Conservation (phyloP, 2,888 invertebrate species). For the Oligia latruncula region DNA sequence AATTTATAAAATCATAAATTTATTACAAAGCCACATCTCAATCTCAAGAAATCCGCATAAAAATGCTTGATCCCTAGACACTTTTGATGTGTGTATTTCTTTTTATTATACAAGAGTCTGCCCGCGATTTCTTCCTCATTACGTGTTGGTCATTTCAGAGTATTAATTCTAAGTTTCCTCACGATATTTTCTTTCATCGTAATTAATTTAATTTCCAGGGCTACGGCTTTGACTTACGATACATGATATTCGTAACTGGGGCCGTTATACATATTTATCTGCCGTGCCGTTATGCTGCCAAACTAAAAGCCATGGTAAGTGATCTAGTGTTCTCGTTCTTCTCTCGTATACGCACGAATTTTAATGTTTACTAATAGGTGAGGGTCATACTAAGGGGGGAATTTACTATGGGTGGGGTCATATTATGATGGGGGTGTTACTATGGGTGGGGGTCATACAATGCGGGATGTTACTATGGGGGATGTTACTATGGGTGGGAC, state of each 20-base stretch:
- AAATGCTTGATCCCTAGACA: too few relatives aligned
- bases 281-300: conserved; percentile 79
- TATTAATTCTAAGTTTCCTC: neutral
- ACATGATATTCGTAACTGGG: conserved; percentile 74
- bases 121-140: too few relatives aligned
- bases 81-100: too few relatives aligned
- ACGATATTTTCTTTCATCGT: neutral
- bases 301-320: conserved; percentile 76
- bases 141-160: neutral
- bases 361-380: neutral
- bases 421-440: too few relatives aligned
- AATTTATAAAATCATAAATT: too few relatives aligned
- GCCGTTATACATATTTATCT: conserved; percentile 76
- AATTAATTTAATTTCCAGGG: conserved; percentile 62
- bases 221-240: conserved; percentile 76
- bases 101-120: too few relatives aligned
- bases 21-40: too few relatives aligned
- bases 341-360: too few relatives aligned
- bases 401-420: neutral
- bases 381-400: neutral
- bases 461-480: neutral
- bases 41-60: too few relatives aligned
- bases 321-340: neutral
- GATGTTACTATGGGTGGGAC: neutral
- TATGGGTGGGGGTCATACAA: neutral